Evolutionary conservation across 2,797 vertebrate species (phyloP).

Genomic region (Sebastes cheni): DNA sequence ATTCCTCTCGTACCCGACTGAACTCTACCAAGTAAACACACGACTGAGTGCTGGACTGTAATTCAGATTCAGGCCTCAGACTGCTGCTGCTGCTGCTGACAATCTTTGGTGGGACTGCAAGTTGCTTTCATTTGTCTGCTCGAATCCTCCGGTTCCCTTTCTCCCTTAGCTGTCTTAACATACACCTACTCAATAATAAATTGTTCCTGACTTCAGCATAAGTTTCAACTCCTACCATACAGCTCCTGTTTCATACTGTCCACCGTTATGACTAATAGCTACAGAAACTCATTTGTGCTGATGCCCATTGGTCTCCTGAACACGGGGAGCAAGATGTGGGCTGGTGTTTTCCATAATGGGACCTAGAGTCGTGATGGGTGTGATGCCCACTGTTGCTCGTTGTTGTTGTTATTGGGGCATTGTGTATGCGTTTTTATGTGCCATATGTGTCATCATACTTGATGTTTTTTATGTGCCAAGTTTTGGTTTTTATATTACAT

Average conservation of each 20-base stretch:
- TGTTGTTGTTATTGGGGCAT: background rate
- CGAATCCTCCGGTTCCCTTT: conserved; percentile 31
- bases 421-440: background rate
- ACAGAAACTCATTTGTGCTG: conserved; percentile 38
- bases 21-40: conserved; percentile 61
- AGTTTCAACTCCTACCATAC: conserved; percentile 14
- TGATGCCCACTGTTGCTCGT: background rate
- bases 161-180: conserved; percentile 45
- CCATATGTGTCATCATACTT: background rate
- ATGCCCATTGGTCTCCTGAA: conserved; percentile 25
- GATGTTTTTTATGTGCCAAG: background rate
- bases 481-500: background rate
- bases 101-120: conserved; percentile 44
- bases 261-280: conserved; percentile 41
- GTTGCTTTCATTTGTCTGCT: conserved; percentile 62
- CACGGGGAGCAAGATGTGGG: conserved; percentile 3
- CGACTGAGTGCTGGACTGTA: conserved; percentile 27
- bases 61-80: conserved; percentile 61
- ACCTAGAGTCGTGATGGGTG: background rate
- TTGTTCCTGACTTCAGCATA: conserved; percentile 52
- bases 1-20: conserved; percentile 39
- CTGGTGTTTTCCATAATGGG: conserved; percentile 22
- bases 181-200: conserved; percentile 46
- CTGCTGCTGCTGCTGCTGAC: conserved; percentile 45
- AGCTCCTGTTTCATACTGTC: conserved; percentile 25